Conservation (phyloP, 2,113 vertebrate species). For the Elephas maximus region DNA sequence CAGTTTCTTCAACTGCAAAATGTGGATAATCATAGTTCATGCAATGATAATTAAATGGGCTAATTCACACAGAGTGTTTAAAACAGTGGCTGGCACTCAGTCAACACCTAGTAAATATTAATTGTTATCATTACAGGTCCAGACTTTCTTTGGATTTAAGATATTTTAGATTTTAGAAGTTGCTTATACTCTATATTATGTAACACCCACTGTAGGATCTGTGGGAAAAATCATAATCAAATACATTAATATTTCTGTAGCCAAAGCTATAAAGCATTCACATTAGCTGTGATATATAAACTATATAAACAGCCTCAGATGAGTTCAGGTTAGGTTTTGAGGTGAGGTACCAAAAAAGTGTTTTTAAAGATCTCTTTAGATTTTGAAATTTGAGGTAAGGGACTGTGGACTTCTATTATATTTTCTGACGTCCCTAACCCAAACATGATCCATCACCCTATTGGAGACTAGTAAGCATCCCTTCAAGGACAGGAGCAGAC, state of each 20-base stretch:
- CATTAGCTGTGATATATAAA: neutral
- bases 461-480: neutral
- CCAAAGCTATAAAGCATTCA: neutral
- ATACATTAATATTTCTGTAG: neutral
- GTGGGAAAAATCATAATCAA: too few relatives aligned
- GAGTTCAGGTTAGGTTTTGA: conserved; percentile 3
- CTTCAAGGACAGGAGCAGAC: neutral
- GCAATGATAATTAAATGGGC: neutral
- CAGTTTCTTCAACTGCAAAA: neutral
- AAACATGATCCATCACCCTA: neutral
- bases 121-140: neutral
- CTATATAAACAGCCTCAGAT: neutral
- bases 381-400: conserved; percentile 13
- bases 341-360: neutral
- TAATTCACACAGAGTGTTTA: neutral
- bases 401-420: neutral
- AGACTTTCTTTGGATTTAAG: neutral
- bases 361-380: neutral
- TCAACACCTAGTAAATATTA: neutral
- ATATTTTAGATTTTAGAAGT: conserved; percentile 45
- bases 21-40: neutral
- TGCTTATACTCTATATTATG: neutral
- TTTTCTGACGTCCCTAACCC: neutral
- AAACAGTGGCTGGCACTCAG: neutral
- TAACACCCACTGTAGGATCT: neutral